Percentiles rank a stretch among this genome's conserved stretches.
Evolutionary conservation across 2,113 vertebrate genomes (phyloP).

Genomic region (Microtus montanus): DNA sequence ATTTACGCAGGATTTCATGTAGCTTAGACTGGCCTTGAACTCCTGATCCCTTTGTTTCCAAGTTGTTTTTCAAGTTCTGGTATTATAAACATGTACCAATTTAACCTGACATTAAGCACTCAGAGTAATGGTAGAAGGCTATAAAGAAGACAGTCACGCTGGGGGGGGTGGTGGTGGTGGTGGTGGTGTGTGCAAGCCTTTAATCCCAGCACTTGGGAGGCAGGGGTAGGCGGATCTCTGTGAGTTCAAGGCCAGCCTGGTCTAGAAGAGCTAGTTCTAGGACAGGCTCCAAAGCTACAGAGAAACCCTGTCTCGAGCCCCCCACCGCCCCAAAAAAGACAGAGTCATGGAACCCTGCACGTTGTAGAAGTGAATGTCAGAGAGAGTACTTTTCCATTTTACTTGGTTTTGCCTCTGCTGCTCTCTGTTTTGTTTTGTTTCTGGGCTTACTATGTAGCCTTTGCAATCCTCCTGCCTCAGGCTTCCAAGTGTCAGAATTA

Average conservation of each 20-base stretch:
- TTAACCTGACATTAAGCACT: neutral
- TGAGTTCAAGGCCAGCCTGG: too few relatives aligned
- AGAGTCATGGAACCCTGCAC: neutral
- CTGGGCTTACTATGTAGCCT: neutral
- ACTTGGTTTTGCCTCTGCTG: neutral
- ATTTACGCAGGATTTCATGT: neutral
- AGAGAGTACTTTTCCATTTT: slow-evolving; percentile 27
- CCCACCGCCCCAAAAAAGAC: too few relatives aligned
- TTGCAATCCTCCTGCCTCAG: neutral
- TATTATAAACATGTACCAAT: neutral
- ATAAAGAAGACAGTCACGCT: neutral
- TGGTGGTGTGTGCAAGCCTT: too few relatives aligned
- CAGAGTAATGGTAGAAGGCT: neutral
- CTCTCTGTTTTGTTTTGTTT: neutral
- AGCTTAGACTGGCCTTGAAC: neutral
- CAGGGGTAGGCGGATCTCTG: too few relatives aligned
- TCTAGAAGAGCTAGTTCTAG: too few relatives aligned
- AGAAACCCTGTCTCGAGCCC: too few relatives aligned
- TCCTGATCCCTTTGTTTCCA: neutral
- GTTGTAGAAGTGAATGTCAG: neutral
- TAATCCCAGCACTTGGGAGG: too few relatives aligned
- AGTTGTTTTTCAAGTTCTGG: neutral
- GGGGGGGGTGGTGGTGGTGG: rapidly evolving
- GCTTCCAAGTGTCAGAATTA: neutral
- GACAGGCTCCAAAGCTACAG: too few relatives aligned